Evolutionary conservation across 2,113 vertebrate genomes (phyloP).

Genomic region (Tachuris rubrigastra): DNA sequence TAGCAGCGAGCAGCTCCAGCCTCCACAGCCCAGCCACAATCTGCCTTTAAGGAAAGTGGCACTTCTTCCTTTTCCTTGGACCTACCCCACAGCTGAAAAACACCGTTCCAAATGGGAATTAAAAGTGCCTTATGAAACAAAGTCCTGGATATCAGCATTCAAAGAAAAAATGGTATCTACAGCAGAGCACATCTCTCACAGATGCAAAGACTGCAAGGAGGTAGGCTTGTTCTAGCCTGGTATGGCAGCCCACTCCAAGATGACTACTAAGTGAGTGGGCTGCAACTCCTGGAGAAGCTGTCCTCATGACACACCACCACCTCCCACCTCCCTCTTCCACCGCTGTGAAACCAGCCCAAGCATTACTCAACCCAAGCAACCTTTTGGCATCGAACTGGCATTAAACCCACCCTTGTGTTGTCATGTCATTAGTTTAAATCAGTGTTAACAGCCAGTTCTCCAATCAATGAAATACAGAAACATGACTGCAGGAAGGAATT

Average conservation of each 20-base stretch:
- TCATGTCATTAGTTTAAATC: conserved; percentile 40
- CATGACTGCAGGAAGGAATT: conserved; percentile 39
- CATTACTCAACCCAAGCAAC: background rate
- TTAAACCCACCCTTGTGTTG: background rate
- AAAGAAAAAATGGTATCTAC: background rate
- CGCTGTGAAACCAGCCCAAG: background rate
- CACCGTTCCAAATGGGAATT: too few species aligned
- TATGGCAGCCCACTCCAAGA: accelerated
- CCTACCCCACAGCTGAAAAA: background rate
- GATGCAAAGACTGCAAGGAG: background rate
- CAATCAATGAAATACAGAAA: conserved; percentile 51
- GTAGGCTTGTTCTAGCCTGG: background rate
- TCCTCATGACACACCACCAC: background rate
- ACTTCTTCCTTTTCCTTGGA: background rate
- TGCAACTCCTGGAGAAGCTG: background rate
- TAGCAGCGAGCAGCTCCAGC: background rate
- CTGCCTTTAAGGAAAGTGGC: background rate
- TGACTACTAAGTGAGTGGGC: background rate
- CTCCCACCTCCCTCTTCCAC: background rate
- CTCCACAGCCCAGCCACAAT: background rate
- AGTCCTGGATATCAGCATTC: background rate
- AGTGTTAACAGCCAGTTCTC: conserved; percentile 40
- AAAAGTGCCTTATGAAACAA: background rate
- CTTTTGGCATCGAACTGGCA: background rate
- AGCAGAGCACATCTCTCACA: background rate